These are phyloP conservation scores for Nomada goodeniana DNA, from an alignment of 2,888 invertebrate genomes.

Conservation along the genomic window DNA sequence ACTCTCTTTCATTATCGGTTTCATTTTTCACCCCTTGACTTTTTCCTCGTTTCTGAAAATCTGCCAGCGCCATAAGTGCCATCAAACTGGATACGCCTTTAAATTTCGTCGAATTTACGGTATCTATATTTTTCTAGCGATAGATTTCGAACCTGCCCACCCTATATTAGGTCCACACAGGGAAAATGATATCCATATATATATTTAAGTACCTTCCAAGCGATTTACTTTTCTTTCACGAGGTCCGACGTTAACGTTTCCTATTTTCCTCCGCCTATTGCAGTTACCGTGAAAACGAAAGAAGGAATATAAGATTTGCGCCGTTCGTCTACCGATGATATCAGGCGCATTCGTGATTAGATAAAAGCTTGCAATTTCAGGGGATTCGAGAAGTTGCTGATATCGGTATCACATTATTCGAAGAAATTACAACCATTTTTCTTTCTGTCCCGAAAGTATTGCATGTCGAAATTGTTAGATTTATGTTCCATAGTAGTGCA, in stretches of 20 bases:
- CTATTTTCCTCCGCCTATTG: slow-evolving; percentile 1
- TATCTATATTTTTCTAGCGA: slow-evolving; percentile 41
- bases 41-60: slow-evolving; percentile 12
- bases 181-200: slow-evolving; percentile 49
- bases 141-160: slow-evolving; percentile 32
- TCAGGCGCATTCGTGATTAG: slow-evolving; percentile 57
- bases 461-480: too few relatives aligned
- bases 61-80: slow-evolving; percentile 29
- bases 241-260: neutral
- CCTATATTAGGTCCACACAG: slow-evolving; percentile 14
- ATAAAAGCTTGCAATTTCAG: slow-evolving; percentile 66
- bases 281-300: neutral
- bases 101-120: slow-evolving; percentile 52
- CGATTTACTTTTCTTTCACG: slow-evolving; percentile 65
- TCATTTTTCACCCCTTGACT: slow-evolving; percentile 6
- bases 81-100: slow-evolving; percentile 31
- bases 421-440: slow-evolving; percentile 17
- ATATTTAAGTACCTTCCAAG: slow-evolving; percentile 68
- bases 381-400: slow-evolving; percentile 45
- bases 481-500: too few relatives aligned
- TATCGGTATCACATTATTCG: slow-evolving; percentile 50
- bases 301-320: neutral
- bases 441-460: neutral
- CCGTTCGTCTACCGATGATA: slow-evolving; percentile 38
- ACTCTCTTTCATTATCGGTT: slow-evolving; percentile 40